These are phyloP conservation scores for Dicaeum eximium DNA, from an alignment of 2,113 vertebrate species.

Conservation along the genomic window DNA sequence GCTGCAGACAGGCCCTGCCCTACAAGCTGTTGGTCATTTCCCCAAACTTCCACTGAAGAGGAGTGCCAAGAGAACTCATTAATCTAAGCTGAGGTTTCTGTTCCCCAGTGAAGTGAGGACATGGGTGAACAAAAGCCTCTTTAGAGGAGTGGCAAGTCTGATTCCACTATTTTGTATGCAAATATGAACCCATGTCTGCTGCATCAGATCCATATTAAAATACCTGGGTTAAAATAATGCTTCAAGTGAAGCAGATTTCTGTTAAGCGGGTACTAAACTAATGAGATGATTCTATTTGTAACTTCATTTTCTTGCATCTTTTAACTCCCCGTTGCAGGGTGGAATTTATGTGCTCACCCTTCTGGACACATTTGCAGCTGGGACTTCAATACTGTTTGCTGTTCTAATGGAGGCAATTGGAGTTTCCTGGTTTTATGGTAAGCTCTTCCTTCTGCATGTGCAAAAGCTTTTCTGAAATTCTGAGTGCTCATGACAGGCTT, in stretches of 20 bases:
- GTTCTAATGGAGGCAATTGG: conserved; percentile 96
- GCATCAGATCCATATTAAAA: background rate
- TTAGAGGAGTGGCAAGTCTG: background rate
- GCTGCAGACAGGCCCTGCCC: background rate
- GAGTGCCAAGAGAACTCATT: background rate
- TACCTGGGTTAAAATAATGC: background rate
- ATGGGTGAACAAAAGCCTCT: background rate
- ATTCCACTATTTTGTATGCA: background rate
- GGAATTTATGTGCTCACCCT: conserved; percentile 95
- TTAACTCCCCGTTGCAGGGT: conserved; percentile 72
- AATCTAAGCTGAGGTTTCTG: background rate
- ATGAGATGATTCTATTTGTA: background rate
- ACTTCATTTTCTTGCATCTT: background rate
- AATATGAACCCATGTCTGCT: background rate
- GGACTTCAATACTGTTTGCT: conserved; percentile 94
- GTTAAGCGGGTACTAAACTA: background rate
- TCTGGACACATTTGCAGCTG: conserved; percentile 94
- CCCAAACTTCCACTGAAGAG: background rate
- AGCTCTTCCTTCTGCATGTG: background rate
- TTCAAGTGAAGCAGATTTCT: background rate
- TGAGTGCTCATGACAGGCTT: background rate
- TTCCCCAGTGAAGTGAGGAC: background rate
- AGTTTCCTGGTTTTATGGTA: conserved; percentile 98
- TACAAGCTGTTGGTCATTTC: background rate
- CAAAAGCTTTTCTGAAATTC: background rate